These are phyloP conservation scores for Brachirus orientalis DNA, from an alignment of 2,113 vertebrate species.

Conservation along the genomic window DNA sequence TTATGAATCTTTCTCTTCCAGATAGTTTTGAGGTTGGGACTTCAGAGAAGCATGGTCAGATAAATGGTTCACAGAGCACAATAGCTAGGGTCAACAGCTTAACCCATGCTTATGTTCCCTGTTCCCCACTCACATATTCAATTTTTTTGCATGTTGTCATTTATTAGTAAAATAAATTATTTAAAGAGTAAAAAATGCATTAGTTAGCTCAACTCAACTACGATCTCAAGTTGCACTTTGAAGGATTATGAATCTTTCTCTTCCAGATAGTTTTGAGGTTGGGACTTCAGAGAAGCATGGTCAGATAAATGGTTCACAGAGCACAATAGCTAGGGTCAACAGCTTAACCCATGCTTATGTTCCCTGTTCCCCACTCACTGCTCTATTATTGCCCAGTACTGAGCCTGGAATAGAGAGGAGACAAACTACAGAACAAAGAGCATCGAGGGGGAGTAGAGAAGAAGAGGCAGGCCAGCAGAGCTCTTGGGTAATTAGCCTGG, in stretches of 20 bases:
- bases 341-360: conserved; percentile 78
- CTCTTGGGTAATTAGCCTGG: conserved; percentile 72
- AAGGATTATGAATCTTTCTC: conserved; percentile 44
- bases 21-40: conserved; percentile 54
- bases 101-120: conserved; percentile 69
- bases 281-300: conserved; percentile 50
- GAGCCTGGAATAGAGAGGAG: conserved; percentile 50
- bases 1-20: conserved; percentile 46
- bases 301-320: conserved; percentile 60
- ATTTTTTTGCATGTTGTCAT: background rate
- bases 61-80: conserved; percentile 62
- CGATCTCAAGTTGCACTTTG: conserved; percentile 33
- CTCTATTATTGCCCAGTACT: conserved; percentile 64
- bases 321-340: conserved; percentile 63
- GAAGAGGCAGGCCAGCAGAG: conserved; percentile 32
- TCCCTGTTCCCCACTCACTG: conserved; percentile 44
- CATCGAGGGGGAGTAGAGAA: conserved; percentile 33
- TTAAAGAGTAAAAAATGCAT: background rate
- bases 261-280: conserved; percentile 52
- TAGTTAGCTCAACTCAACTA: background rate
- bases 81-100: conserved; percentile 73
- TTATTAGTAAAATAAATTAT: background rate
- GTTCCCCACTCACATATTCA: conserved; percentile 42
- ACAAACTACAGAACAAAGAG: conserved; percentile 47
- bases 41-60: conserved; percentile 53